Evolutionary conservation across 2,113 vertebrate species (phyloP), one percentile per base, ranked within the genome.

Genomic region (Lagopus leucura): DNA sequence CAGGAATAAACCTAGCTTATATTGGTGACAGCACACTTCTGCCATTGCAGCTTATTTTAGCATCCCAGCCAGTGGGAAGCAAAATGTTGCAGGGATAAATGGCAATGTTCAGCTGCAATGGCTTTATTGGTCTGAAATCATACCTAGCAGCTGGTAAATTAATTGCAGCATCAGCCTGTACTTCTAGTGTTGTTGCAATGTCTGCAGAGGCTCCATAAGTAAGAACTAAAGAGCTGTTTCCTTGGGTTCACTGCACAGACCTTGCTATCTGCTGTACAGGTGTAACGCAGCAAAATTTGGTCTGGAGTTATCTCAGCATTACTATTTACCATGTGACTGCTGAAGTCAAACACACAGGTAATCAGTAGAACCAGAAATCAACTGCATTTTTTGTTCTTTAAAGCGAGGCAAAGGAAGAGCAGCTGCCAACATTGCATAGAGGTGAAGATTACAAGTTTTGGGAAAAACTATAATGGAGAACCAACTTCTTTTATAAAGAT

Each of bases 321-420:
- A 78, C 82, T 11, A 71, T 43, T 93, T 50, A 71, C 61, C 88
- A 82, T 75, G 6, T 81, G 83, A 66, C 54, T 73, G 85, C 27
- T 9, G 48, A 25, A 80, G 55, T 86, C 40, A 36, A 80, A 93
- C 55, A 84, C 67, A 54, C 14, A 91, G 76, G 83, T 82, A 88
- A 95, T 93, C 89, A 74, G 73, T 66, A 72, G 40, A 61, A 88
- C 90, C 94, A 96, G 91, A 86, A 90, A 96, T 63, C 60, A 91
- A 95, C 90, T 63, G 83, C 38, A 82, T 82, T 82, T 92, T 91
- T 34, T n/a, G 48, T 86, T 92, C 79, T 88, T 52, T 72, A 81
- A 91, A 91, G 50, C 20, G 55, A 86, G 20, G 48, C 40, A 42
- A 83, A 87, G 15, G 69, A 94, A 85, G 86, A 89, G 64, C 87